These are phyloP conservation scores for Electrophaes corylata DNA, from an alignment of 2,888 invertebrate species.

Conservation along the genomic window DNA sequence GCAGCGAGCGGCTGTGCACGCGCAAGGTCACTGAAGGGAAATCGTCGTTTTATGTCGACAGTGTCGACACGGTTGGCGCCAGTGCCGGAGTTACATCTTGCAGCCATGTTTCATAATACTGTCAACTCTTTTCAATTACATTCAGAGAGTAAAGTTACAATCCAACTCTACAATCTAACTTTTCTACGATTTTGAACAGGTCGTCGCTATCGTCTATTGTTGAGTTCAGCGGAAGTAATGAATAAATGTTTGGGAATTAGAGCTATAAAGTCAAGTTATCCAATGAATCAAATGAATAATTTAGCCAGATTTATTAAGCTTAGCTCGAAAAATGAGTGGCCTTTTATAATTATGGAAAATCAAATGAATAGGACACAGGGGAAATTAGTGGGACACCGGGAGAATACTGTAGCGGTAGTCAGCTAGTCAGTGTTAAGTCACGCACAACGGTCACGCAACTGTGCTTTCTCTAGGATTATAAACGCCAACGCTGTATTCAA, in stretches of 20 bases:
- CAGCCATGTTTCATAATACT: constrained; percentile 66
- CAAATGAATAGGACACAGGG: constrained; percentile 60
- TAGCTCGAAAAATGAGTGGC: constrained; percentile 43
- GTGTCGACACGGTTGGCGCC: constrained; percentile 67
- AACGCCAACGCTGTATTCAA: constrained; percentile 47
- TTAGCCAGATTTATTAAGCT: constrained; percentile 35
- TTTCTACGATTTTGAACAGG: constrained; percentile 6
- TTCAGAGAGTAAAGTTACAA: constrained; percentile 18
- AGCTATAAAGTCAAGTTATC: constrained; percentile 18
- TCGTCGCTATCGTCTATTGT: constrained; percentile 20
- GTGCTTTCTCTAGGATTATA: constrained; percentile 65
- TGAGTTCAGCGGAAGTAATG: constrained; percentile 20
- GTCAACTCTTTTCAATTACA: constrained; percentile 56
- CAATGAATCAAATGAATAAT: constrained; percentile 16
- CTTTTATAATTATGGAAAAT: constrained; percentile 43
- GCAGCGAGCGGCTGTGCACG: constrained; percentile 57
- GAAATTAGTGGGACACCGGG: constrained; percentile 62
- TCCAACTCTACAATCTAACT: no score
- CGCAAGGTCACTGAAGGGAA: constrained; percentile 82
- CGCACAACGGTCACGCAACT: constrained; percentile 72
- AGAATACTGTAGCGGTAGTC: constrained; percentile 54
- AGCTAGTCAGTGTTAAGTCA: constrained; percentile 59
- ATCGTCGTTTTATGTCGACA: constrained; percentile 73
- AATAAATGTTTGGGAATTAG: constrained; percentile 15
- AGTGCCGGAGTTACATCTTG: constrained; percentile 64